phyloP scores from a whole-genome alignment of 2,113 vertebrate genomes.

The Gymnocephalus cernua region DNA sequence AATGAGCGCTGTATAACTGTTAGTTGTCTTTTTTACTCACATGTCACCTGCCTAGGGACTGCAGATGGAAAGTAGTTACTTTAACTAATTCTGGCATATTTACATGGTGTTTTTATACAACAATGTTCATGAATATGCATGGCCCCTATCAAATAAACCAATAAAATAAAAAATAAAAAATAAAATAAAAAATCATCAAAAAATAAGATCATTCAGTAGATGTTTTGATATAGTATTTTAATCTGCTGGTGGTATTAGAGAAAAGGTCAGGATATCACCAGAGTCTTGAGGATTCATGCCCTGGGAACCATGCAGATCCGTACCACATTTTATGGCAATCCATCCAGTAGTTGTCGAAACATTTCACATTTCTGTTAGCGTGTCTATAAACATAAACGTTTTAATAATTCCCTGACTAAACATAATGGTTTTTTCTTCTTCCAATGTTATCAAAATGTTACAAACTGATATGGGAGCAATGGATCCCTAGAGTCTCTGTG shows the following conservation, averaged over 20 bases:
- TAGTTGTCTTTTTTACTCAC: too few species aligned
- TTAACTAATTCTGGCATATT: too few species aligned
- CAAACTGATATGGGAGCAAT: constrained; percentile 61
- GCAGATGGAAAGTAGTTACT: too few species aligned
- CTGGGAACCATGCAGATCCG: neutral
- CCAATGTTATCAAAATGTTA: constrained; percentile 57
- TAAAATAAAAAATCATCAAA: too few species aligned
- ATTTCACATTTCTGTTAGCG: neutral
- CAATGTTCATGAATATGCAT: too few species aligned
- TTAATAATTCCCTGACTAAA: constrained; percentile 26
- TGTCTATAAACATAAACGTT: neutral
- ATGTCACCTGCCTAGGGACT: too few species aligned
- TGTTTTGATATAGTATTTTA: neutral
- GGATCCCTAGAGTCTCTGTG: constrained; percentile 49
- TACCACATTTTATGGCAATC: too few species aligned
- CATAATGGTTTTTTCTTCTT: constrained; percentile 47
- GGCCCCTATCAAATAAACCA: too few species aligned
- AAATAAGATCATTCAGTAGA: neutral
- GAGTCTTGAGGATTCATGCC: neutral
- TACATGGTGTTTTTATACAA: too few species aligned
- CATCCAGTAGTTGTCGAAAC: neutral
- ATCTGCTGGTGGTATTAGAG: neutral
- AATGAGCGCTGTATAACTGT: too few species aligned
- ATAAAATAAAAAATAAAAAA: too few species aligned
- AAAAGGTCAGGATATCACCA: neutral